These are phyloP conservation scores for Drosophila melanocephala DNA, from an alignment of 2,888 invertebrate species.

Conservation along the genomic window DNA sequence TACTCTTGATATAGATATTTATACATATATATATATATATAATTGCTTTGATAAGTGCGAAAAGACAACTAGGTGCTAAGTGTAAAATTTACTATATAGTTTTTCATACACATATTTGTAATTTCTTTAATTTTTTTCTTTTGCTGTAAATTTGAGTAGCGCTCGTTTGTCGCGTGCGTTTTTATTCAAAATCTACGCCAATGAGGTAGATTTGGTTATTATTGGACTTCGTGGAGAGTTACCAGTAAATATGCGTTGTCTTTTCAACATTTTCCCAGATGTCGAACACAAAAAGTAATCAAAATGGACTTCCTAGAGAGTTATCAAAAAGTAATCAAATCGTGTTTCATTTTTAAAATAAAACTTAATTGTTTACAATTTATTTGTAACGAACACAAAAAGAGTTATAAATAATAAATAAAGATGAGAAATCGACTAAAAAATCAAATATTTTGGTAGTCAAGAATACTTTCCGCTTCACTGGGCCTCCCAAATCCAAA, in stretches of 20 bases:
- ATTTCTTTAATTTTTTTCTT: background rate
- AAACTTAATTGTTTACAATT: slow-evolving; percentile 46
- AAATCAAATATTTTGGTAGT: slow-evolving; percentile 64
- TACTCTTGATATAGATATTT: slow-evolving; percentile 19
- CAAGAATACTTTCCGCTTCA: slow-evolving; percentile 65
- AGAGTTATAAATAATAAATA: slow-evolving; percentile 65
- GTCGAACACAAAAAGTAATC: background rate
- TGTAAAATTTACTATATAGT: slow-evolving; percentile 37
- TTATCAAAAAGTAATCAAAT: background rate
- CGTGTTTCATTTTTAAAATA: slow-evolving; percentile 12
- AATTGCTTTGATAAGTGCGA: slow-evolving; percentile 52
- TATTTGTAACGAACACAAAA: slow-evolving; percentile 64
- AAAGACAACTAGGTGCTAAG: slow-evolving; percentile 64
- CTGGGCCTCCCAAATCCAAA: slow-evolving; percentile 24
- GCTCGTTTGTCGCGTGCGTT: slow-evolving; percentile 18
- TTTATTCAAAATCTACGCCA: slow-evolving; percentile 68
- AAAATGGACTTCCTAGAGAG: background rate
- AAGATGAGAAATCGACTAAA: slow-evolving; percentile 56
- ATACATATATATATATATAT: slow-evolving; percentile 17
- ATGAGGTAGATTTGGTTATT: slow-evolving; percentile 85
- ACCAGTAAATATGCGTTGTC: slow-evolving; percentile 1
- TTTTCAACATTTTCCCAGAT: background rate
- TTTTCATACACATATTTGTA: background rate
- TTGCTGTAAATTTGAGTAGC: slow-evolving; percentile 66
- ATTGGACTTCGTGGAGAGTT: slow-evolving; percentile 9